A percentile compares a stretch with the other conserved stretches of the same genome.
phyloP scores from a whole-genome alignment of 2,797 vertebrate genomes.

The Notoglanidium macrostoma region DNA sequence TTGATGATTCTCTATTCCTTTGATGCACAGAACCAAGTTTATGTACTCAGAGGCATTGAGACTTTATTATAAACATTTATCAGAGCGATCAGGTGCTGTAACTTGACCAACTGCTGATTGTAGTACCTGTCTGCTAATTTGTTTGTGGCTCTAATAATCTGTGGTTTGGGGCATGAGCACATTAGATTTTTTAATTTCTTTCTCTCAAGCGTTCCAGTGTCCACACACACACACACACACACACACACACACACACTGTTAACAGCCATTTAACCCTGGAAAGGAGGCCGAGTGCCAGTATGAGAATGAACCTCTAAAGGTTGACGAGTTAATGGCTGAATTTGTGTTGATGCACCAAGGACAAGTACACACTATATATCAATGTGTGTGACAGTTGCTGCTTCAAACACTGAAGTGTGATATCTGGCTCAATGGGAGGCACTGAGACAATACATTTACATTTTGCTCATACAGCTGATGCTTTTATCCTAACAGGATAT shows the following conservation, averaged over 20 bases:
- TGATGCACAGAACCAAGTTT: constrained; percentile 19
- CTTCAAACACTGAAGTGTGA: background rate
- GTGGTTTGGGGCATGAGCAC: constrained; percentile 17
- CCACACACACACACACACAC: background rate
- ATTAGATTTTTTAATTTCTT: constrained; percentile 25
- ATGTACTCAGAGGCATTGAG: constrained; percentile 35
- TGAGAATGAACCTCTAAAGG: constrained; percentile 39
- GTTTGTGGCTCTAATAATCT: constrained; percentile 48
- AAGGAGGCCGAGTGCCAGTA: constrained; percentile 22
- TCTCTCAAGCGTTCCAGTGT: background rate
- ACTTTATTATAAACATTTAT: constrained; percentile 58
- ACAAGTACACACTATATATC: background rate
- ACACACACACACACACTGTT: background rate
- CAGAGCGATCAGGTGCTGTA: constrained; percentile 35
- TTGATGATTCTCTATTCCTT: constrained; percentile 35
- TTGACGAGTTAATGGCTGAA: constrained; percentile 43
- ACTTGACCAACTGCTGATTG: background rate
- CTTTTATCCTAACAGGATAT: background rate
- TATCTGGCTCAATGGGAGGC: background rate
- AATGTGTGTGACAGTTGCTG: background rate
- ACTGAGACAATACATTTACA: background rate
- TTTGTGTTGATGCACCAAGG: constrained; percentile 45
- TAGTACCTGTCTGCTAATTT: constrained; percentile 38
- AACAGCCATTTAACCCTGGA: constrained; percentile 18
- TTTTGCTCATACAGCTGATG: background rate